Evolutionary conservation across 2,888 invertebrate genomes (phyloP), one percentile per base, ranked within the genome.

Genomic region (Leucophora obtusa): DNA sequence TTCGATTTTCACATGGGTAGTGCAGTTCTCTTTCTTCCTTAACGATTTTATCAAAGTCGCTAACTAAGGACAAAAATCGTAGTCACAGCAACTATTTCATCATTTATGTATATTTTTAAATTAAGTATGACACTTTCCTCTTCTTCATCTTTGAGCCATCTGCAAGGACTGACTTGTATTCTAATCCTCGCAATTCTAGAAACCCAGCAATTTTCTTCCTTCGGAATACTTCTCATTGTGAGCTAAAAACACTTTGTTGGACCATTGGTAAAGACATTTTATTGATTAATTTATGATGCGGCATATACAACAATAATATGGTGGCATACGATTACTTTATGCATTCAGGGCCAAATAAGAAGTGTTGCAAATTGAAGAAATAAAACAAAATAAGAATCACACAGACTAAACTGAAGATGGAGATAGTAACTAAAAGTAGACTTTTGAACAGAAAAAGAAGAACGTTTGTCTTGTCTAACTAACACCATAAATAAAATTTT

Each of bases 261-360:
- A 54, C 38, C 70, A 74, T 21, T 79, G 43, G 69, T 33, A 66
- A 71, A 71, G 71, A 77, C 77, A 77, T 77, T 77, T 73, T 63
- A 73, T 77, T 82, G 82, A 83, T 83, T 83, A 82, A 83, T 83
- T 83, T 83, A 83, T 82, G 79, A 82, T 82, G 82, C 82, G 79
- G 71, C 82, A 79, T 65, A 80, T 71, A 65, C 59, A 60, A 71
- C 24, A 66, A 62, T 70, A 70, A 70, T 58, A 69, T 73, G 63
- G 82, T 79, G 78, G 79, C 78, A 78, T 60, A 70, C 70, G 51
- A 78, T 72, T 70, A 81, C 77, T 81, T 81, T 77, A 81, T 73
- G 70, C 74, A 74, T 81, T 81, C 73, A 81, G 73, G 81, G 81
- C 69, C 81, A 81, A 74, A 74, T 72, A 68, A 68, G 77, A 81